Percentiles rank a stretch among this genome's conserved stretches.
Conservation (phyloP, 1,140 invertebrate genomes). For the Musca vetustissima region DNA sequence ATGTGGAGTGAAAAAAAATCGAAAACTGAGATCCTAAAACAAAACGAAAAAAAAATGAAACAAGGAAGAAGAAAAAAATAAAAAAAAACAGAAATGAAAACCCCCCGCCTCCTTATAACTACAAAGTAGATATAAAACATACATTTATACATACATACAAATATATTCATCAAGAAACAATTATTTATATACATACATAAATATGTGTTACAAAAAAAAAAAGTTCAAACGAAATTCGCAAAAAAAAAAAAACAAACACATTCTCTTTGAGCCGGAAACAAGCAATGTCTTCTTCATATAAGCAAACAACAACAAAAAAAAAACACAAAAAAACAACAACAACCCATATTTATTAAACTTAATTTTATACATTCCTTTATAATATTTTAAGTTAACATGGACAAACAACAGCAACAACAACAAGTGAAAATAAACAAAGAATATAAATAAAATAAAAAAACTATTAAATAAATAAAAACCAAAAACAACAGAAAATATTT, state of each 20-base stretch:
- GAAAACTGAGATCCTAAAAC: neutral
- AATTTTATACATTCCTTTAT: neutral
- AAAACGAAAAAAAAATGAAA: no score
- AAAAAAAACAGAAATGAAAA: slow-evolving; percentile 1
- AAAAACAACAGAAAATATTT: neutral
- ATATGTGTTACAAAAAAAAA: no score
- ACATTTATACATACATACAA: neutral
- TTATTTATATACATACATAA: no score
- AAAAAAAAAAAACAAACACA: no score
- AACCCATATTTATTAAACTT: no score
- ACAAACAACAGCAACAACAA: slow-evolving; percentile 5
- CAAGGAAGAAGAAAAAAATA: neutral
- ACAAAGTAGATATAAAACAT: slow-evolving; percentile 8
- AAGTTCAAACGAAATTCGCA: no score
- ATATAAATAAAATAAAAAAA: no score
- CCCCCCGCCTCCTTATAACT: slow-evolving; percentile 18
- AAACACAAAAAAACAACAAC: no score
- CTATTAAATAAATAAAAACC: neutral
- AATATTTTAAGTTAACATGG: neutral
- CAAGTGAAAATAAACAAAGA: no score
- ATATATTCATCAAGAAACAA: neutral
- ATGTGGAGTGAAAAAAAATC: no score
- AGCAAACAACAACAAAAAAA: no score
- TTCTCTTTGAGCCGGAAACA: no score
- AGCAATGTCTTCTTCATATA: slow-evolving; percentile 14